Evolutionary conservation across 2,113 vertebrate genomes (phyloP), one percentile per base, ranked within the genome.

Genomic region (Pollachius pollachius): DNA sequence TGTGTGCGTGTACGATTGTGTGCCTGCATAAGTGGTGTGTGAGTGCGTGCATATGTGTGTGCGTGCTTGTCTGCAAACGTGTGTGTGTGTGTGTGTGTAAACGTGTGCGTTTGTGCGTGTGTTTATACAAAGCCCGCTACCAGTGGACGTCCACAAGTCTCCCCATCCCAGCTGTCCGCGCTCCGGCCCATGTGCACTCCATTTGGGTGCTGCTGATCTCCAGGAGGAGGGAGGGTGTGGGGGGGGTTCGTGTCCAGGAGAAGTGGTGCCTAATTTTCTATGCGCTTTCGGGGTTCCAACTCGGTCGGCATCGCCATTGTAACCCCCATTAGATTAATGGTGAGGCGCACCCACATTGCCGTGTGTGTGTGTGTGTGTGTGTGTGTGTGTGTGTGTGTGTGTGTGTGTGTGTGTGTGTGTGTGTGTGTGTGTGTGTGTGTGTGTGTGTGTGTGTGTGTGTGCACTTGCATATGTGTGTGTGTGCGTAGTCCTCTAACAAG

Each of bases 241-340:
- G 62, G 71, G 70, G 62, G 23, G 54, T 57, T 48, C 41, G 52
- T 62, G 15, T 59, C 61, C 67, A 60, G 41, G 69, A 65, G 58
- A 62, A 4, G 2, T 58, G 62, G 73, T 70, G 58, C 71, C 68
- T 75, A 41, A 61, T 62, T 75, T 81, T 73, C 30, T 73, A 69
- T 73, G 69, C 17, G 2, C 27, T 66, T 56, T 59, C 75, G 62
- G 61, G 25, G 77, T 85, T 76, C 11, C 75, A 79, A 84, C 63
- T 68, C 71, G 68, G 59, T 48, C 41, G 0, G 72, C 61, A 56
- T 5, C 71, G 62, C 72, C 71, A 64, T 60, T 52, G 68, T 66
- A 76, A 57, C 61, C 59, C 48, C 15, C 2, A 12, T 13, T 48
- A 13, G 8, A 48, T 48, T 7, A 34, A 34, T 34, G 30, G 30